A percentile compares a stretch with the other conserved stretches of the same genome.
Conservation (phyloP, 53 echinoderm and acorn worm genomes). For the Apostichopus leukothele region DNA sequence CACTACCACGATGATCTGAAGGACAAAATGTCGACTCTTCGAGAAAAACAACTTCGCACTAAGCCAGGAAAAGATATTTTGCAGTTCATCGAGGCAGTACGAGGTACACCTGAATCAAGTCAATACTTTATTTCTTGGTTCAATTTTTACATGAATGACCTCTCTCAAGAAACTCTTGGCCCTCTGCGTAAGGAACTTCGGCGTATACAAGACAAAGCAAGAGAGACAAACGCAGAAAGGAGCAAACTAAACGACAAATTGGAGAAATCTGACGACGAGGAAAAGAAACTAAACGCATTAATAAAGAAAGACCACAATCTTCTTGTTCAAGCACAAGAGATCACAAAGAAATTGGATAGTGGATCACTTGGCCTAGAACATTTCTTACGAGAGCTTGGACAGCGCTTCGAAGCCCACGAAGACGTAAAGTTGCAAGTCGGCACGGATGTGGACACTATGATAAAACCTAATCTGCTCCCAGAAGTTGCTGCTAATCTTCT, state of each 20-base stretch:
- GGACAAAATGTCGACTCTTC: neutral
- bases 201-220: neutral
- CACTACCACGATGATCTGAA: slow-evolving; percentile 25
- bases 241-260: neutral
- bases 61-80: neutral
- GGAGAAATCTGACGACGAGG: neutral
- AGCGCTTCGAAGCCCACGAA: slow-evolving; percentile 11
- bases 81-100: neutral
- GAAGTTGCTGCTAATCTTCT: slow-evolving; percentile 44
- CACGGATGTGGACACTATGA: slow-evolving; percentile 18
- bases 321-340: neutral
- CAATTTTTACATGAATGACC: slow-evolving; percentile 26
- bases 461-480: neutral
- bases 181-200: slow-evolving; percentile 1
- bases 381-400: slow-evolving; percentile 44
- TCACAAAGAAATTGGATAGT: neutral
- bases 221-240: neutral
- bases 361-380: slow-evolving; percentile 27
- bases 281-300: neutral
- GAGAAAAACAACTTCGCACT: neutral
- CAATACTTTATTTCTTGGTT: slow-evolving; percentile 27
- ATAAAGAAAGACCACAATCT: neutral
- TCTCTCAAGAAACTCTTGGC: slow-evolving; percentile 2
- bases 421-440: neutral
- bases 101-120: neutral